Base-by-base conservation (phyloP, 2,797 vertebrate species). In the Glyptemys insculpta region DNA sequence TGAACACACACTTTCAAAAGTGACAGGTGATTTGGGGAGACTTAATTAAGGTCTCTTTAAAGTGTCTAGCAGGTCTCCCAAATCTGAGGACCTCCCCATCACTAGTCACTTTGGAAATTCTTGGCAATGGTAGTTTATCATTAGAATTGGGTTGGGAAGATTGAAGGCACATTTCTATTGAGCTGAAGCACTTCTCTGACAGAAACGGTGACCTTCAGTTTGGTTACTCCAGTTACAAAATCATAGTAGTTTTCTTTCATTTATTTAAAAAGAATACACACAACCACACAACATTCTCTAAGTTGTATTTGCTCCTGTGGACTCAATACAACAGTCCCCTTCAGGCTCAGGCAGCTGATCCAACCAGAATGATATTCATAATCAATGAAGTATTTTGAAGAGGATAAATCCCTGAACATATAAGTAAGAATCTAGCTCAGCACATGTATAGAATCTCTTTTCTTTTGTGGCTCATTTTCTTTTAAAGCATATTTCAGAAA, bases 81-180 rank as follows among this genome's bases (percentile, higher is more conserved):
- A 50, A 11, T 9, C 2, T 31, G 34, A 3, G 2, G 0, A 0
- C 72, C 44, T 84, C 44, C 52, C 80, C 52, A 5, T 3, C 15
- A 31, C 79, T 29, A 12, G 47, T 86, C 3, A 3, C n/a, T 78
- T 54, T 2, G 8, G 4, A n/a, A 52, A 15, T 3, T 79, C 87
- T 88, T 29, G 18, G 6, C 65, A n/a, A 34, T 50, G 79, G 0
- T 12, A 14, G 79, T 91, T 44, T 37, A 49, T 7, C 18, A 23
- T 0, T 31, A 81, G 4, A 74, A 5, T 8, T 53, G 5, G 7
- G 44, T 5, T 25, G 34, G 34, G 91, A 5, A 2, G 3, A 49
- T 37, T 6, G 37, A 62, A 68, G 21, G 19, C 79, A 37, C 14
- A 12, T 18, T 81, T 74, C 23, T 84, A 5, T 34, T 79, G 25